Base-by-base conservation (phyloP, 1,140 invertebrate genomes). In the Rhagoletis zephyria region DNA sequence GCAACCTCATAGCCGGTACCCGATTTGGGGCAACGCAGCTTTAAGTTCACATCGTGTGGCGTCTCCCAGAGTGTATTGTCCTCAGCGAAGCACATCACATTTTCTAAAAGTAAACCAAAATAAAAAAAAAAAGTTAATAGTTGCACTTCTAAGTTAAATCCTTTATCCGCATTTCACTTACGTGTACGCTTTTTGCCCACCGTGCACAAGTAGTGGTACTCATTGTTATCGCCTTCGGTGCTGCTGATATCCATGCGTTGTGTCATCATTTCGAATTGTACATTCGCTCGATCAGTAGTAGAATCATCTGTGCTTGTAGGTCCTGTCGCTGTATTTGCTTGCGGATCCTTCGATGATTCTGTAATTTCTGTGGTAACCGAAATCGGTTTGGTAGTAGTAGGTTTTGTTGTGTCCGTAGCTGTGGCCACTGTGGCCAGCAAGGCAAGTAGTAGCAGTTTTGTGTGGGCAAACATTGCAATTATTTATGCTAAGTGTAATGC, bases 11-110 rank as follows among this genome's bases (percentile, higher is more conserved):
- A 85, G 10, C 87, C 87, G 1, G 70, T 64, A 14, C 87, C 87
- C 42, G 70, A 81, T 87, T 61, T 87, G 16, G 87, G 87, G 19
- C 87, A 87, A 85, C 87, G 87, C 45, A 87, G 74, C 56, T 85
- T 87, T 10, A 87, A 19, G 42, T 87, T 77, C 60, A 87, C 74
- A 85, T 87, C 51, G 61, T 87, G 87, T 5, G 70, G 87, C 10
- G 70, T 7, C 0, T 51, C 45, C 87, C 87, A 87, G n/a, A 12
- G 45, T 0, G 74, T 87, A 10, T 63, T 81, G 61, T 87, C 87
- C 16, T 85, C 42, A 30, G 87, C 74, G 61, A 60, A 61, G 59
- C 87, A 87, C 59, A 77, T 77, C 1, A 87, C 42, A 51, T 77
- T 74, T 19, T 51, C 87, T 87, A n/a, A 60, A 87, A 61, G 12